Conservation (phyloP, 2,888 invertebrate genomes). For the Saturnia japonica region DNA sequence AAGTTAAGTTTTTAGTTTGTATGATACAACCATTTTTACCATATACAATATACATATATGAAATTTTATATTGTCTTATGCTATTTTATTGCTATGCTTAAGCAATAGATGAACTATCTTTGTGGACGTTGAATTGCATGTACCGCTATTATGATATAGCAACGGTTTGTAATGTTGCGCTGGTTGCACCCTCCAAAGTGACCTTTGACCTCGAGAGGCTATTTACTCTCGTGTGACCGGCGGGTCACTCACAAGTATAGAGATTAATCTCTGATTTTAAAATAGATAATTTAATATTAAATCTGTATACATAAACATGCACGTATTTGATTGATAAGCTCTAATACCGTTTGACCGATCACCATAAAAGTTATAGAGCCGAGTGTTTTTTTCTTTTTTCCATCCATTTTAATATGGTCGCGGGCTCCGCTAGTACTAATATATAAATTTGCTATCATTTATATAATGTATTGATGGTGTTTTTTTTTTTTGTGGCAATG, state of each 20-base stretch:
- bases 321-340: no score
- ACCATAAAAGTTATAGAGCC: no score
- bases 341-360: no score
- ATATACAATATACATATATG: background rate
- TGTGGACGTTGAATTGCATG: constrained; percentile 8
- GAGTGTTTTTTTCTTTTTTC: no score
- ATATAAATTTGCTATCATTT: no score
- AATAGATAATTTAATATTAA: background rate
- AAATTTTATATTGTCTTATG: background rate
- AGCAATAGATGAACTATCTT: constrained; percentile 5
- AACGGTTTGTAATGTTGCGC: background rate
- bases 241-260: background rate
- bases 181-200: constrained; percentile 6
- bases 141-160: background rate
- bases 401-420: no score
- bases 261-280: no score
- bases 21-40: background rate
- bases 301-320: background rate
- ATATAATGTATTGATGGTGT: no score
- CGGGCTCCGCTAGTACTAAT: no score
- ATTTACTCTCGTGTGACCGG: background rate
- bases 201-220: constrained; percentile 10
- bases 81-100: constrained; percentile 1
- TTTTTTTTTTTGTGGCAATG: no score
- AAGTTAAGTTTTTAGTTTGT: background rate